Evolutionary conservation across 1,140 invertebrate species (phyloP), one percentile per base, ranked within the genome.

Genomic region (Neodiprion lecontei): DNA sequence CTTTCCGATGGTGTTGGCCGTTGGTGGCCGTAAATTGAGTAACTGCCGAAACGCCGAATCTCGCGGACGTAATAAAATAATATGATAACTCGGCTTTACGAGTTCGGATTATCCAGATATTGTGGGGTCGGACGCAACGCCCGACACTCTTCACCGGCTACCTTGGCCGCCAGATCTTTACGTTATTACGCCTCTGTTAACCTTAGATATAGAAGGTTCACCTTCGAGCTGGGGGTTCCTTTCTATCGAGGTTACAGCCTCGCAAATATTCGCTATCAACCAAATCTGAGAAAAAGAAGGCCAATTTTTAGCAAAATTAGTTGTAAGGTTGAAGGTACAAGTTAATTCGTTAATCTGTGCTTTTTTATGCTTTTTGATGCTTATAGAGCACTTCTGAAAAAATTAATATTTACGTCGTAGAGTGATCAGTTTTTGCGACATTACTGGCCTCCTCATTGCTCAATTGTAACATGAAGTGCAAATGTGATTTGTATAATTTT

Each of bases 1-100:
- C n/a, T 61, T 61, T 61, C 53, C n/a, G 11, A 61, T 11, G 66
- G 69, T 72, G 67, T 74, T 70, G 53, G 21, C 69, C 5, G 50
- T 49, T 21, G 49, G 67, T 12, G 14, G 70, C 73, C 65, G 74
- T 76, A 73, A 73, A 53, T 21, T 53, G 48, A 70, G 74, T 48
- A 75, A 76, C 48, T 68, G 14, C 10, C 40, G 11, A 11, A 21
- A 61, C 40, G 10, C 9, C 65, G 48, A 72, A 68, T 61, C 53
- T 61, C 11, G n/a, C 53, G 53, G 53, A 61, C 53, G 53, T 61
- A 76, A 12, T 76, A 71, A 76, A 78, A 70, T 70, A 28, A 28
- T 53, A 69, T 72, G 53, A 61, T 71, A 78, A 73, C 65, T 53
- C 50, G 61, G 72, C 66, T 77, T 77, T 77, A 77, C 72, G 76